These are phyloP conservation scores for Pocillopora meandrina DNA, from an alignment of 92 coral and sea anemone genomes.

Conservation along the genomic window DNA sequence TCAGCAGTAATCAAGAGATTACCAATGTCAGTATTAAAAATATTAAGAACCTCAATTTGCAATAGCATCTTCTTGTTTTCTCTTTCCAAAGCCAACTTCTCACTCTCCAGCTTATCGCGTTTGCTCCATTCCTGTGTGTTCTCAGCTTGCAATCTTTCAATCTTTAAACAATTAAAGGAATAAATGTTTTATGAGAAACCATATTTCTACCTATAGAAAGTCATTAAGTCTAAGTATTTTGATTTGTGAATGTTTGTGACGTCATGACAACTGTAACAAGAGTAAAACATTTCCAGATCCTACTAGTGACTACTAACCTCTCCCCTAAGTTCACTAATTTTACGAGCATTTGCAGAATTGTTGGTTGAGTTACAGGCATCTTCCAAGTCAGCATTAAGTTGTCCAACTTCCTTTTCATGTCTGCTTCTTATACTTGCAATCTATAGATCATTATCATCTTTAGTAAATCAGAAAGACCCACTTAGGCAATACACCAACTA, in stretches of 20 bases:
- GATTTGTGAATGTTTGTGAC: not conserved
- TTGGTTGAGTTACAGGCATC: conserved; percentile 69
- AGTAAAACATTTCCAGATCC: not conserved
- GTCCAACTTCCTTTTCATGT: conserved; percentile 70
- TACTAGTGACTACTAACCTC: conserved; percentile 63
- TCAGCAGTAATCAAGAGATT: no score
- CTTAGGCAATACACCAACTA: no score
- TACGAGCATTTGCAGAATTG: conserved; percentile 57
- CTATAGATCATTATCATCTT: conserved; percentile 23
- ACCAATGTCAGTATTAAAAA: no score
- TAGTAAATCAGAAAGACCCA: no score
- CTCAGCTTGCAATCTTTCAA: conserved; percentile 88
- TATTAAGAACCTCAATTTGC: conserved; percentile 74
- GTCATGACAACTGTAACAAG: no score
- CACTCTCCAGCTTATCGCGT: conserved; percentile 93
- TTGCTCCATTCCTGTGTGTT: conserved; percentile 94
- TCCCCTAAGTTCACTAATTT: conserved; percentile 80
- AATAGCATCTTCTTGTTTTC: conserved; percentile 89
- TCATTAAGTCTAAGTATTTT: not conserved
- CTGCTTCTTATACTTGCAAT: conserved; percentile 69
- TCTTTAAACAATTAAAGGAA: conserved; percentile 35
- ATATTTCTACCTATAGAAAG: not conserved
- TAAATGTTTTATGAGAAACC: not conserved
- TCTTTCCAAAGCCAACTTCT: conserved; percentile 82
- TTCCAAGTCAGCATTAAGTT: conserved; percentile 67